Evolutionary conservation across 1,140 invertebrate genomes (phyloP), one percentile per base, ranked within the genome.

Genomic region (Pachypsylla venusta): DNA sequence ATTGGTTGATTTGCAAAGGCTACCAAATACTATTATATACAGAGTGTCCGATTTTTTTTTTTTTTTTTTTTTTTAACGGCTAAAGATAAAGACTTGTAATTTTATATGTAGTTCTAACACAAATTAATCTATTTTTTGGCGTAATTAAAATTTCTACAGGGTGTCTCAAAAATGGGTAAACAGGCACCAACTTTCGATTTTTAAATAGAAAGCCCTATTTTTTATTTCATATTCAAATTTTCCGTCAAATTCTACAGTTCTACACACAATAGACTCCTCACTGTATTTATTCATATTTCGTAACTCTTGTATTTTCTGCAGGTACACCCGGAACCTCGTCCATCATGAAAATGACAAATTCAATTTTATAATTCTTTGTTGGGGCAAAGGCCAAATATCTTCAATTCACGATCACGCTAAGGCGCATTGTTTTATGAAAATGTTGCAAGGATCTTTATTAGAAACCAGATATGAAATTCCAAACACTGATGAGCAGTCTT

Each of bases 391-490:
- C 25, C 91, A 97, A 62, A 88, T 85, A 0, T 95, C 92, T 0
- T 82, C 87, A 14, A 96, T 99, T 63, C 96, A 99, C 68, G 93
- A 97, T 71, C 96, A 99, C 70, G 83, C 93, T 0, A 81, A 96
- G 67, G 82, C 93, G 0, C 93, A 99, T 69, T 99, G 96, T 70
- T 94, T 99, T 67, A 94, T 99, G 87, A 99, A 98, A 76, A 77
- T 87, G 57, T 74, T 87, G 0, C 79, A 84, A 60, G 85, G 85
- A 42, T 39, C 58, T 2, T 39, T 63, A 54, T 57, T 40, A 22
- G 61, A 58, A 48, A 35, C 55, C 7, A 26, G 81, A 54, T 93
- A 81, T 68, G 78, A 74, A 2, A 91, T 86, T 86, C 89, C 89
- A 5, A 64, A 68, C 10, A 67, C 75, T 28, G 68, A 73, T 62